A percentile compares a stretch with the other conserved stretches of the same genome.
Evolutionary conservation across 2,888 invertebrate species (phyloP).

Genomic region (Liposcelis brunnea): DNA sequence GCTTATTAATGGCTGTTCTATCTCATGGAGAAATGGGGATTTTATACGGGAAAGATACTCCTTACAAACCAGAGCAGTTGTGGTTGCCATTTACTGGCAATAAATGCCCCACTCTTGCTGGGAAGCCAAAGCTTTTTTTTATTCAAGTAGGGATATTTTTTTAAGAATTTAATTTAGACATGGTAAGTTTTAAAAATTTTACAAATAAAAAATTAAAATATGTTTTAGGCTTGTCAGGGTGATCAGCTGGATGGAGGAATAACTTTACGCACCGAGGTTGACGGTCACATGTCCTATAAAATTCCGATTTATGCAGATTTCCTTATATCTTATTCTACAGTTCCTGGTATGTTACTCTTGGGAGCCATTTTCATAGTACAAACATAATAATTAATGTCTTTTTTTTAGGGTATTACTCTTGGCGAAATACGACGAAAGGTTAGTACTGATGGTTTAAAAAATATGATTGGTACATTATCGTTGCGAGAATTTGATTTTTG

Average conservation of each 20-base stretch:
- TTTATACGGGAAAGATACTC: conserved; percentile 70
- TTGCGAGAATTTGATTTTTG: too few relatives aligned
- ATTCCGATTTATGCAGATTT: conserved; percentile 91
- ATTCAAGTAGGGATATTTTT: conserved; percentile 32
- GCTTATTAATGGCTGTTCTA: conserved; percentile 65
- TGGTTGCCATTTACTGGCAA: conserved; percentile 67
- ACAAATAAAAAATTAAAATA: conserved; percentile 25
- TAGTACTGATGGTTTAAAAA: too few relatives aligned
- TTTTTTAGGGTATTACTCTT: conserved; percentile 72
- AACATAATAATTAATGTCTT: too few relatives aligned
- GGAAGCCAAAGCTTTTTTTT: conserved; percentile 54
- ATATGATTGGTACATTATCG: too few relatives aligned
- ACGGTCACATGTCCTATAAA: conserved; percentile 49
- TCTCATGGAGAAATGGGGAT: conserved; percentile 82
- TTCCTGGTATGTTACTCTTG: conserved; percentile 47
- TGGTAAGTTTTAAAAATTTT: conserved; percentile 15
- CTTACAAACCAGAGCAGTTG: conserved; percentile 64
- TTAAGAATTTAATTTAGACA: conserved; percentile 17
- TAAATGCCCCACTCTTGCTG: conserved; percentile 67
- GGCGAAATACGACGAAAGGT: conserved; percentile 79
- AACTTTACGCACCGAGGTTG: conserved; percentile 54
- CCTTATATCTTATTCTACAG: conserved; percentile 83
- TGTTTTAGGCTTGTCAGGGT: conserved; percentile 87
- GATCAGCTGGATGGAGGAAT: conserved; percentile 67
- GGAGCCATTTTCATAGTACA: too few relatives aligned